phyloP scores from a whole-genome alignment of 2,113 vertebrate species.

The Phylloscopus trochilus region DNA sequence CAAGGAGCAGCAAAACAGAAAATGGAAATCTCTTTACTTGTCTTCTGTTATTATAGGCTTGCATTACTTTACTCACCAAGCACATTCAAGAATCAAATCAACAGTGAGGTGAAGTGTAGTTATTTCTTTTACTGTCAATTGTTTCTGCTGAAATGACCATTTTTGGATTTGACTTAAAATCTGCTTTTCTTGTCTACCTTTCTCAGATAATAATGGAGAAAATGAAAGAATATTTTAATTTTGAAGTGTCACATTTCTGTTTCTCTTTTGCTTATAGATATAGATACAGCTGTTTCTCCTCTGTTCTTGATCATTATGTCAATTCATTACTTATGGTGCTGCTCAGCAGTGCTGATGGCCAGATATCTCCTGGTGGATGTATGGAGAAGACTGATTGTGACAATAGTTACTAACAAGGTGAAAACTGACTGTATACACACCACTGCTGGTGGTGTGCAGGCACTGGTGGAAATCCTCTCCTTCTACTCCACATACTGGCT shows the following conservation, averaged over 20 bases:
- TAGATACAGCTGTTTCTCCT: background rate
- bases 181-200: background rate
- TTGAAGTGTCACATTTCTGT: background rate
- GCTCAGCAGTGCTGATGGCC: background rate
- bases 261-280: background rate
- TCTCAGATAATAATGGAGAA: background rate
- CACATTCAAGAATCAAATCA: background rate
- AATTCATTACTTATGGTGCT: background rate
- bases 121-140: background rate
- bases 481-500: background rate
- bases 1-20: background rate
- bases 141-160: background rate
- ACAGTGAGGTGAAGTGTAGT: background rate
- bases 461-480: background rate
- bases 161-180: background rate
- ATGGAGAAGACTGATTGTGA: background rate
- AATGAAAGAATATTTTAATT: background rate
- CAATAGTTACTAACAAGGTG: background rate
- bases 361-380: background rate
- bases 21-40: background rate
- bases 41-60: background rate
- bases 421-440: background rate
- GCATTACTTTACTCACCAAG: background rate
- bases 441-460: background rate
- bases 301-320: background rate